Percentiles rank a stretch among this genome's conserved stretches.
Conservation (phyloP, 2,888 invertebrate genomes). For the Nephrotoma flavescens region DNA sequence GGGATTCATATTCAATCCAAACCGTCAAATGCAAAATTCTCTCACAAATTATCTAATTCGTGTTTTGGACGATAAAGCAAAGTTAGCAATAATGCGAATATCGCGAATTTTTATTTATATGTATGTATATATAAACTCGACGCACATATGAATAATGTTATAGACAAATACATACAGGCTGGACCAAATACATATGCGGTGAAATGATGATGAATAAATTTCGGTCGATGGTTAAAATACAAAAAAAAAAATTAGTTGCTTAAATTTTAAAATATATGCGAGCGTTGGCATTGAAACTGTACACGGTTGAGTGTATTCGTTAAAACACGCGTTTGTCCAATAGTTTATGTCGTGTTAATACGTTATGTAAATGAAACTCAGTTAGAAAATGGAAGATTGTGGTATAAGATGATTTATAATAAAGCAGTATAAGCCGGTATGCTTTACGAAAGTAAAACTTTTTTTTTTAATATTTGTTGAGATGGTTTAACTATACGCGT, state of each 20-base stretch:
- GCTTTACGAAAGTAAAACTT: too few relatives aligned
- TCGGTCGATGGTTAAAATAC: background rate
- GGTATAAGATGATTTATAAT: background rate
- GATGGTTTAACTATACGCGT: too few relatives aligned
- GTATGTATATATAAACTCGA: background rate
- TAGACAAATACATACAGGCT: background rate
- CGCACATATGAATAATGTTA: background rate
- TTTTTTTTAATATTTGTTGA: too few relatives aligned
- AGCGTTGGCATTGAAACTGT: background rate
- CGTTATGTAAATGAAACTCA: background rate
- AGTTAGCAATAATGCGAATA: background rate
- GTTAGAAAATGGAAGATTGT: background rate
- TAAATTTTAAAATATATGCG: background rate
- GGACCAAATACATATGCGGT: background rate
- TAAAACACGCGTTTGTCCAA: background rate
- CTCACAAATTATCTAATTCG: background rate
- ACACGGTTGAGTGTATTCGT: background rate
- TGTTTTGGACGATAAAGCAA: background rate
- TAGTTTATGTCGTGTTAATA: background rate
- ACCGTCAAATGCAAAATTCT: background rate
- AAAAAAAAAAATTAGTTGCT: background rate
- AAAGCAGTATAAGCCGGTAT: background rate
- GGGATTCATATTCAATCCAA: background rate
- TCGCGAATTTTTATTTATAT: background rate
- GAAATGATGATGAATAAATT: background rate